Base-by-base conservation (phyloP, 2,888 invertebrate species). In the Encarsia formosa region DNA sequence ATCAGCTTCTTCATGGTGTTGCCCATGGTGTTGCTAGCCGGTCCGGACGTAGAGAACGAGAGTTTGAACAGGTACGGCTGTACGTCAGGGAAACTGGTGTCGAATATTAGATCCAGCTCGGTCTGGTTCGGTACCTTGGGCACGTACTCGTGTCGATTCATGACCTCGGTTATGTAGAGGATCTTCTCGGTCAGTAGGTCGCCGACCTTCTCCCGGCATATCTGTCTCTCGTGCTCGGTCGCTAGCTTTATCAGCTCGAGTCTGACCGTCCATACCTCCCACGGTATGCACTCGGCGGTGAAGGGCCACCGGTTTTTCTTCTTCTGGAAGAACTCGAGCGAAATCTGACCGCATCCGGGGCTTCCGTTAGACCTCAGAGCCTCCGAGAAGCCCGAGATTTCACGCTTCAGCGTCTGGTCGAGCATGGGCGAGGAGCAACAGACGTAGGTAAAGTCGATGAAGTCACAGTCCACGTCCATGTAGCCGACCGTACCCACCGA, bases 231-330 rank as follows among this genome's bases (percentile, higher is more conserved):
- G 69, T 88, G 87, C 70, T 95, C 94, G 71, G 84, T 89, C 56
- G 86, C 85, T 45, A 94, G 79, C 64, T 88, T 86, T 22, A 93
- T 86, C 32, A 97, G 81, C 71, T 96, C 91, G 61, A 98, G 81
- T 64, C 90, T 86, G 5, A 98, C 83, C 29, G 94, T 96, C 98
- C 98, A 99, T 49, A 97, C 91, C 75, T 99, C 98, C 98, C 98
- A 99, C 0, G 97, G 94, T 67, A 92, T 91, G 69, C 88, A 89
- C 70, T 97, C 96, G 6, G 89, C 84, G 26, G 87, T 85, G 73
- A 96, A 91, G 2, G 72, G 73, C 94, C 96, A 96, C 47, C 91
- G 84, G 48, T 85, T 86, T 65, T 88, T 88, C 63, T 91, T 90
- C 75, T 86, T 89, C 74, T 95, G 93, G 77, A 91, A 96, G 79